Evolutionary conservation across 2,113 vertebrate species (phyloP).

Genomic region (Myotis lucifugus): DNA sequence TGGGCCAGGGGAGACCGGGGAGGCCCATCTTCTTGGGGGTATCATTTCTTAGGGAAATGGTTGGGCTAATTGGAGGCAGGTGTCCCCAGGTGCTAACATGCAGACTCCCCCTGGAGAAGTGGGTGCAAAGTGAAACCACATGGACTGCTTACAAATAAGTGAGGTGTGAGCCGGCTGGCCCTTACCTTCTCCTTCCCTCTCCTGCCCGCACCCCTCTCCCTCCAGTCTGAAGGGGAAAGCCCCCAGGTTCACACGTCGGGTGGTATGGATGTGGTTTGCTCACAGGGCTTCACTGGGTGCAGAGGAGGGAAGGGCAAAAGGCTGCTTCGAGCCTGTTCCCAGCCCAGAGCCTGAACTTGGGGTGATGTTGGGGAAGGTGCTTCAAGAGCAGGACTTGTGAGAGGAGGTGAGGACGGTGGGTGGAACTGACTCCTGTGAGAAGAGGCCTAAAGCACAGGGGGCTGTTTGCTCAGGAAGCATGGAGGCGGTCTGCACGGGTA

Average conservation of each 20-base stretch:
- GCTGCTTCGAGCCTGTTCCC: slow-evolving; percentile 77
- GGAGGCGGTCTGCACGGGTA: accelerated
- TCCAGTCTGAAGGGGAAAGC: slow-evolving; percentile 61
- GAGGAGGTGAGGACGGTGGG: not conserved
- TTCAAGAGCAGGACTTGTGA: not conserved
- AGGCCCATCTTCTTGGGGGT: slow-evolving; percentile 74
- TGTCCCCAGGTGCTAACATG: slow-evolving; percentile 93
- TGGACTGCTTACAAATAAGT: slow-evolving; percentile 90
- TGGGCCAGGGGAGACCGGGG: not conserved
- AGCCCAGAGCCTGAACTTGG: slow-evolving; percentile 76
- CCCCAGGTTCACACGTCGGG: slow-evolving; percentile 66
- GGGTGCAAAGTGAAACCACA: slow-evolving; percentile 99
- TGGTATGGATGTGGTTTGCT: slow-evolving; percentile 77
- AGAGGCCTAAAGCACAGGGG: not conserved
- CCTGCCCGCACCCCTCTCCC: not conserved
- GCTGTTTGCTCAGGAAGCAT: not conserved
- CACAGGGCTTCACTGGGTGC: slow-evolving; percentile 75
- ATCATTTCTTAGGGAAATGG: slow-evolving; percentile 82
- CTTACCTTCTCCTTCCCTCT: slow-evolving; percentile 38
- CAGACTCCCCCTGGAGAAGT: slow-evolving; percentile 95
- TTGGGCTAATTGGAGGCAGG: slow-evolving; percentile 92
- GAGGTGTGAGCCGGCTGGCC: slow-evolving; percentile 89
- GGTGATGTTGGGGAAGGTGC: not conserved
- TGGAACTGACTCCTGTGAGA: not conserved
- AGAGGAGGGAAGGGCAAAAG: slow-evolving; percentile 76